A percentile compares a stretch with the other conserved stretches of the same genome.
Conservation (phyloP, 2,113 vertebrate species). For the Carollia perspicillata region DNA sequence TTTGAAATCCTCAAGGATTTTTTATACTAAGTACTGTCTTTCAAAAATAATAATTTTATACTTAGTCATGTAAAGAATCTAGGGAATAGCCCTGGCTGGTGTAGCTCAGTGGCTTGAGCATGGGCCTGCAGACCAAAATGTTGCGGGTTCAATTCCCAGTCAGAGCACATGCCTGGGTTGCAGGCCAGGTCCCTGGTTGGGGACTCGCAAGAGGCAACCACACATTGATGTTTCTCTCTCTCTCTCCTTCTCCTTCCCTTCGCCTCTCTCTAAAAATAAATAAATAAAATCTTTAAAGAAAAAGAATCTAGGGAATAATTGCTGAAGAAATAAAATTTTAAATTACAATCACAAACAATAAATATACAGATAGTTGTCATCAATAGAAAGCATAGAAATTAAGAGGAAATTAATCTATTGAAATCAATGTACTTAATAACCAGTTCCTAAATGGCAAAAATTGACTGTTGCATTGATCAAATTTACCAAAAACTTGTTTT, state of each 20-base stretch:
- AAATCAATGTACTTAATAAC: not conserved
- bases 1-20: not conserved
- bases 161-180: too few species aligned
- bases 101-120: too few species aligned
- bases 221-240: too few species aligned
- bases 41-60: conserved; percentile 30
- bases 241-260: too few species aligned
- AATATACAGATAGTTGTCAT: not conserved
- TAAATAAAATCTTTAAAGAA: too few species aligned
- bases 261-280: too few species aligned
- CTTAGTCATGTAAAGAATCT: not conserved
- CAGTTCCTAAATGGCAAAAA: not conserved
- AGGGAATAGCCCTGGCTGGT: not conserved
- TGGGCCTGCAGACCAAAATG: too few species aligned
- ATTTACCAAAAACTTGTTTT: conserved; percentile 16
- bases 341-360: not conserved
- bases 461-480: not conserved
- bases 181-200: too few species aligned
- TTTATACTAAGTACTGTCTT: conserved; percentile 35
- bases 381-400: not conserved
- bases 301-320: not conserved
- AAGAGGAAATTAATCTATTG: not conserved
- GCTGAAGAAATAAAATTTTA: conserved; percentile 50
- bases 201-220: too few species aligned
- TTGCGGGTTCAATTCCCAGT: too few species aligned